Evolutionary conservation across 2,888 invertebrate genomes (phyloP), one percentile per base, ranked within the genome.

Genomic region (Aphidoletes aphidimyza): DNA sequence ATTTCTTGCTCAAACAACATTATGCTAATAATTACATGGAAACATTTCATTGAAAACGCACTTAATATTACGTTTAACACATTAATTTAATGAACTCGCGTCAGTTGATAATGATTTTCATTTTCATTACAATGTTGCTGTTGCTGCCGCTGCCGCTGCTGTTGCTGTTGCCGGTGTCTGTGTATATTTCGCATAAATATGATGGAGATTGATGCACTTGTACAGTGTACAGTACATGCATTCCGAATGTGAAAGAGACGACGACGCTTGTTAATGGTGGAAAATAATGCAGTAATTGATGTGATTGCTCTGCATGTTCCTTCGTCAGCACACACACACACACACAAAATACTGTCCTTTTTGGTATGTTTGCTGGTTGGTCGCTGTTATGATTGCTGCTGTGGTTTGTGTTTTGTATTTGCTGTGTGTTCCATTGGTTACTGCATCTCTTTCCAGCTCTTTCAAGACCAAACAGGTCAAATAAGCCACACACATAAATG

Each of bases 1-100:
- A 30, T 69, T 69, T 69, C 69, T 69, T 30, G 69, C 11, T n/a
- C n/a, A 69, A 69, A 14, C 69, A 69, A 30, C 69, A 69, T 69
- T 69, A 69, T 69, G 69, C 34, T 69, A 69, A 69, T 69, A 69
- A 69, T 69, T 69, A 69, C 69, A 69, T 69, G 69, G n/a, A n/a
- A 69, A 2, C 69, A 26, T 69, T 69, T 69, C 69, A 69, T 30
- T 5, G 69, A 30, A 54, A 54, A 69, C 14, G 69, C 17, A 69
- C 11, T 30, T 69, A 34, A 69, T n/a, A 69, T 54, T 54, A 14
- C 69, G 26, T 69, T 69, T 34, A 69, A 69, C 69, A 69, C 69
- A 69, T 69, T 69, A 69, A 26, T 5, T 69, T 69, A 69, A 69
- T 30, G 69, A 69, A 30, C 69, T 11, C 9, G 0, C 3, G 19